Base-by-base conservation (phyloP, 2,888 invertebrate genomes). In the Lypha dubia region DNA sequence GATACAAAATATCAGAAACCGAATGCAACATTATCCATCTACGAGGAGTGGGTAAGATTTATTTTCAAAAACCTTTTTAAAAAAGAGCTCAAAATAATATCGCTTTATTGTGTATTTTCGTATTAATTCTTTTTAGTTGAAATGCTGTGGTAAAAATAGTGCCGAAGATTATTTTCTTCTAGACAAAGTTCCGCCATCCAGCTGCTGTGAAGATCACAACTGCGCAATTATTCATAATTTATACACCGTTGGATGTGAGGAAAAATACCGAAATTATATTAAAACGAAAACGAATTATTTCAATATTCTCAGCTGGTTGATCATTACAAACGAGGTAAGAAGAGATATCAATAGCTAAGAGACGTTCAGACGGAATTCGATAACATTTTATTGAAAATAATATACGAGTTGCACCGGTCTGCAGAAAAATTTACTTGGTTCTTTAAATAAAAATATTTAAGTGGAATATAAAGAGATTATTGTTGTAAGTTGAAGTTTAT, bases 131-230 rank as follows among this genome's bases (percentile, higher is more conserved):
- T 68, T 74, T 28, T 58, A 90, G 90, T 85, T 91, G 3, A 88
- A 90, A 35, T 90, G 90, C 68, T 90, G 90, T 56, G 90, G 90
- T 1, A 89, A 89, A 49, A 89, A 88, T 32, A 89, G 88, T 49
- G 88, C 90, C 9, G 88, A 89, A 77, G 90, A 90, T 68, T 90
- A 90, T 44, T 84, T 88, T 1, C 67, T 88, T 0, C 56, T 90
- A 32, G 90, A 90, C 2, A 88, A 88, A 67, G 85, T 87, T 0
- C 86, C 88, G 1, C 88, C 91, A 3, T 13, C 86, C 2, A 90
- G 90, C 32, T 90, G 90, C 41, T 90, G 90, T 38, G 38, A 83
- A 13, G 86, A 89, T 17, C 87, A 77, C 11, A 89, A 91, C 62
- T 90, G 90, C 73, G 86, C 87, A 0, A 87, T 85, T 24, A 87